Base-by-base conservation (phyloP, 2,888 invertebrate genomes). In the Lepetodrilus schrolli region DNA sequence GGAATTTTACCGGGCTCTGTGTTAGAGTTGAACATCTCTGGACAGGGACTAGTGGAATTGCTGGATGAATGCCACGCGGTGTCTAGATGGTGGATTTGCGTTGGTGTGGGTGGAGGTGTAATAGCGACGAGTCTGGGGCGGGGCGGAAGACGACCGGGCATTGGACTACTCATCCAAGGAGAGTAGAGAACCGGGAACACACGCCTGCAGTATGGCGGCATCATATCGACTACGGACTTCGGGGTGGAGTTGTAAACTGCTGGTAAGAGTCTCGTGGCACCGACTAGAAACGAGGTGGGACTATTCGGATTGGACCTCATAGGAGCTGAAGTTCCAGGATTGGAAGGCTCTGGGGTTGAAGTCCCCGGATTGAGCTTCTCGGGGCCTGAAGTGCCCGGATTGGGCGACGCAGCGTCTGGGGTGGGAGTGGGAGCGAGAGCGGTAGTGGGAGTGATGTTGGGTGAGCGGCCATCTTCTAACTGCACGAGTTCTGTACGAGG, bases 161-260 rank as follows among this genome's bases (percentile, higher is more conserved):
- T 34, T 5, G 58, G 58, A 26, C 58, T 58, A 21, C 58, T 58
- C 58, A 58, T 58, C 58, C 58, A 58, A n/a, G 58, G 58, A 3
- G 30, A 26, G 58, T 58, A 34, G 13, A 58, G 26, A 58, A 58
- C 58, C 4, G 58, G 58, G n/a, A 58, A 13, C 34, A 58, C 30
- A 30, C 58, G 20, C 34, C 58, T 34, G 58, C 58, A 30, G 4
- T 17, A 26, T 17, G 34, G 10, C 7, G 26, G 26, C 13, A 43
- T 43, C 8, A 5, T 30, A 10, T 58, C 58, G 13, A 34, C 58
- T 4, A n/a, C 8, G 17, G 58, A 30, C 17, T 58, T 58, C 1
- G 58, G 58, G 17, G 58, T 58, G 30, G 58, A 58, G n/a, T 34
- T 58, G 7, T 30, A 34, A 17, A 30, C 58, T 30, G 58, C 17